Conservation (phyloP, 2,113 vertebrate species). For the Falco punctatus region DNA sequence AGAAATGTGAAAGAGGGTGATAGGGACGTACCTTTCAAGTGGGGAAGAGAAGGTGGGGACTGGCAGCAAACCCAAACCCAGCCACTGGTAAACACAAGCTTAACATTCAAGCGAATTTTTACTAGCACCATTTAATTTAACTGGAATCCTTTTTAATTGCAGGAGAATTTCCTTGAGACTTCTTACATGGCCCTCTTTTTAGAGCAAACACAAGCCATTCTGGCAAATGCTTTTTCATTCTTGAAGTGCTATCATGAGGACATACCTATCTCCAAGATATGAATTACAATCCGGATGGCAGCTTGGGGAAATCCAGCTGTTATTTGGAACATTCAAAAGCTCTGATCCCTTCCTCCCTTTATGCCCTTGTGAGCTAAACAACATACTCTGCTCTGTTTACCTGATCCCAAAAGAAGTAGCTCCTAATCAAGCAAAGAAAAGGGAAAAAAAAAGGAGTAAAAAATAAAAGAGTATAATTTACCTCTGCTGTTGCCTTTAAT, state of each 20-base stretch:
- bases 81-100: not conserved
- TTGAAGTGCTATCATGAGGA: conserved; percentile 9
- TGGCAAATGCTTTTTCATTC: not conserved
- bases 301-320: conserved; percentile 50
- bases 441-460: not conserved
- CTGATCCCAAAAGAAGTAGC: conserved; percentile 64
- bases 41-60: not conserved
- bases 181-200: not conserved
- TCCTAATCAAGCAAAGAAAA: conserved; percentile 63
- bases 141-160: conserved; percentile 25
- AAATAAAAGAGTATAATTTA: conserved; percentile 60
- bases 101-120: not conserved
- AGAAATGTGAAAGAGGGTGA: not conserved
- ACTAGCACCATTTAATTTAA: conserved; percentile 15
- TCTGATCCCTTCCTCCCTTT: not conserved
- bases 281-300: conserved; percentile 49
- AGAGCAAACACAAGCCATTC: not conserved
- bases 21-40: not conserved
- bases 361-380: conserved; percentile 33
- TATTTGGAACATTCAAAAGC: conserved; percentile 31
- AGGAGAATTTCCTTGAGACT: conserved; percentile 1
- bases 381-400: conserved; percentile 31
- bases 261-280: not conserved
- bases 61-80: not conserved
- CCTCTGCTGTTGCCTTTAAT: conserved; percentile 77